phyloP scores from a whole-genome alignment of 2,888 invertebrate species.

The Tetragnatha montana region DNA sequence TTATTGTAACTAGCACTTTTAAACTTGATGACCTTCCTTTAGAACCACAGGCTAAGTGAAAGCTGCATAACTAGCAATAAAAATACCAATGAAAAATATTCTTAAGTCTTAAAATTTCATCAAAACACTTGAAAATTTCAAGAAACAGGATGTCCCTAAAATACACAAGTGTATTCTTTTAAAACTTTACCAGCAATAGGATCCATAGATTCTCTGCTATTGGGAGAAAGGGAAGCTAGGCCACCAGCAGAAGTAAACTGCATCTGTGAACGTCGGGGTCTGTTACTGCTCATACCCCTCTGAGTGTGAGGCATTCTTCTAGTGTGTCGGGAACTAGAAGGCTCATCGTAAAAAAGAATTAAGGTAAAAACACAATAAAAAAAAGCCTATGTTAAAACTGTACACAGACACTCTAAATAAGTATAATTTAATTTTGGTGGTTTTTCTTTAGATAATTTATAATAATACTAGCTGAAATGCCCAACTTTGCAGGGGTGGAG shows the following conservation, averaged over 20 bases:
- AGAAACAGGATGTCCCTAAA: no score
- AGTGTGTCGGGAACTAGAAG: constrained; percentile 83
- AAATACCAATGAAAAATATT: no score
- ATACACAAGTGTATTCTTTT: no score
- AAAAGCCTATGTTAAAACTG: background rate
- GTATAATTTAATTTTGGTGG: background rate
- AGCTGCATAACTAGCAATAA: no score
- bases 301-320: constrained; percentile 88
- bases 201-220: constrained; percentile 94
- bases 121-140: no score
- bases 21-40: no score
- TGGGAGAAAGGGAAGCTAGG: constrained; percentile 89
- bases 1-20: no score
- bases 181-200: constrained; percentile 84
- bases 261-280: constrained; percentile 93
- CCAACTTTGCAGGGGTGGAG: no score
- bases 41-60: no score
- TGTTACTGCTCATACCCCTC: constrained; percentile 83
- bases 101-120: no score
- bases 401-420: background rate
- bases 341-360: constrained; percentile 85
- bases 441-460: no score
- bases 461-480: no score
- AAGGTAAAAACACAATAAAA: background rate
- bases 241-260: constrained; percentile 93